Conservation (phyloP, 2,888 invertebrate species). For the Tachina fera region DNA sequence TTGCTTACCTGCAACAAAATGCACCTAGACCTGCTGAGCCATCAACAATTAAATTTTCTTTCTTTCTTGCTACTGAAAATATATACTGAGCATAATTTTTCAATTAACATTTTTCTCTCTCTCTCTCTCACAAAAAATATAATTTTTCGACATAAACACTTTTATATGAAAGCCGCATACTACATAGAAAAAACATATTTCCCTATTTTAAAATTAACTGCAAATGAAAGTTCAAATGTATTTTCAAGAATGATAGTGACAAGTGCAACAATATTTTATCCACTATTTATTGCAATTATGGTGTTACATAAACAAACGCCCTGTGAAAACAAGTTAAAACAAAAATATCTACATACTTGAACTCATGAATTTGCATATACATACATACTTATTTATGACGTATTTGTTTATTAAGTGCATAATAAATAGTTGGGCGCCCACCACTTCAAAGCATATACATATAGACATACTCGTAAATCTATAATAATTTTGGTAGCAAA, state of each 20-base stretch:
- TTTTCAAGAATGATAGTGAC: constrained; percentile 37
- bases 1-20: too few species aligned
- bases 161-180: background rate
- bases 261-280: constrained; percentile 52
- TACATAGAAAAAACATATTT: background rate
- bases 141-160: background rate
- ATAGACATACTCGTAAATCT: too few species aligned
- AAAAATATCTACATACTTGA: constrained; percentile 3
- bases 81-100: too few species aligned
- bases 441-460: constrained; percentile 46
- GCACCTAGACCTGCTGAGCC: too few species aligned
- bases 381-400: constrained; percentile 43
- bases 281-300: constrained; percentile 51
- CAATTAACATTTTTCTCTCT: too few species aligned
- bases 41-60: too few species aligned
- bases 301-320: constrained; percentile 64
- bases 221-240: constrained; percentile 6
- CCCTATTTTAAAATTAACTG: constrained; percentile 2
- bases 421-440: constrained; percentile 49
- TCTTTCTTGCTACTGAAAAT: too few species aligned
- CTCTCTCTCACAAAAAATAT: too few species aligned
- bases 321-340: constrained; percentile 51
- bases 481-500: constrained; percentile 41
- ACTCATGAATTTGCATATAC: constrained; percentile 30
- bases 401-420: constrained; percentile 31